Percentiles rank a stretch among this genome's conserved stretches.
These are phyloP conservation scores for Venturia canescens DNA, from an alignment of 1,140 invertebrate genomes.

Conservation along the genomic window DNA sequence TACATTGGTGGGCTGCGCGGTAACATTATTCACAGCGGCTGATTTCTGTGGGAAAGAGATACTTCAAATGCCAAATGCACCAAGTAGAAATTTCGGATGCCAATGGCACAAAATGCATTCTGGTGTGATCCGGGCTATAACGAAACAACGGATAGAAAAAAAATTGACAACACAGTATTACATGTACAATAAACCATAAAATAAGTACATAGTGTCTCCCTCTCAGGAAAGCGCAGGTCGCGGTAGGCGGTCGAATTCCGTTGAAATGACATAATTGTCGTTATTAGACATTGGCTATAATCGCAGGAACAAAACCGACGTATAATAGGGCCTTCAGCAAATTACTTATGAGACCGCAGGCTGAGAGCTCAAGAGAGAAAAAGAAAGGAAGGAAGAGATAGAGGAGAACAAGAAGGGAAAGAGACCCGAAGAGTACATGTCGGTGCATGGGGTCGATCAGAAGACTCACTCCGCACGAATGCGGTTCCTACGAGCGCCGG, in stretches of 20 bases:
- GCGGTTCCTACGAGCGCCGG: background rate
- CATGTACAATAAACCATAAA: background rate
- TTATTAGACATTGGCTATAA: slow-evolving; percentile 73
- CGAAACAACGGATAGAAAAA: background rate
- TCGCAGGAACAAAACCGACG: slow-evolving; percentile 63
- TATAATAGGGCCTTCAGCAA: slow-evolving; percentile 66
- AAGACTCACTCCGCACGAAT: slow-evolving; percentile 33
- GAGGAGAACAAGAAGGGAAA: slow-evolving; percentile 44
- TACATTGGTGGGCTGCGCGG: background rate
- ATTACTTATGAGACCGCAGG: slow-evolving; percentile 68
- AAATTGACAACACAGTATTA: background rate
- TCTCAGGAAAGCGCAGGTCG: slow-evolving; percentile 47
- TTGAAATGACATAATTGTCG: slow-evolving; percentile 73
- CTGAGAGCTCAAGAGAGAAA: slow-evolving; percentile 26
- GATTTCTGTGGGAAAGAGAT: background rate
- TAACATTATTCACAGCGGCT: background rate
- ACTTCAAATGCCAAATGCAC: background rate
- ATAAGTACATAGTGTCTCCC: slow-evolving; percentile 58
- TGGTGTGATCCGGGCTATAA: too few relatives aligned
- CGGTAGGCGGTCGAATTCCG: slow-evolving; percentile 67
- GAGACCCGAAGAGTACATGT: slow-evolving; percentile 42
- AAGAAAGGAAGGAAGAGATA: slow-evolving; percentile 48
- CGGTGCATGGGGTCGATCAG: slow-evolving; percentile 26
- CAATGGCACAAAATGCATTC: background rate
- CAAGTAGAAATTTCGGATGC: background rate